A percentile compares a stretch with the other conserved stretches of the same genome.
These are phyloP conservation scores for Plotosus lineatus DNA, from an alignment of 2,113 vertebrate genomes.

Conservation along the genomic window DNA sequence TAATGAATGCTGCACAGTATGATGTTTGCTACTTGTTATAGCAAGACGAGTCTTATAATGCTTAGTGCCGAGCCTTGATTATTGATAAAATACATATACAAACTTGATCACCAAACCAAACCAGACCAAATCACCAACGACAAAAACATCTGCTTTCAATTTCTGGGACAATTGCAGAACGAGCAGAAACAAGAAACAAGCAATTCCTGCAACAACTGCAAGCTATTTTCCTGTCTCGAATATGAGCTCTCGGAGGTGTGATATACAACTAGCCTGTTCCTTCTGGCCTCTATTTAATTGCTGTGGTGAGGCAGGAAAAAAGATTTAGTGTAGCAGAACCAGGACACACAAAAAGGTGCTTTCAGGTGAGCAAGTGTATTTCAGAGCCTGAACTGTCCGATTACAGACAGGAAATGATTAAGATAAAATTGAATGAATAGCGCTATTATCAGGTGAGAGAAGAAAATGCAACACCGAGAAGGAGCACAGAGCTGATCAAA, in stretches of 20 bases:
- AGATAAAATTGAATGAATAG: constrained; percentile 62
- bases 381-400: constrained; percentile 58
- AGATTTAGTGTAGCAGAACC: constrained; percentile 40
- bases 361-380: constrained; percentile 57
- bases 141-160: background rate
- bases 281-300: constrained; percentile 51
- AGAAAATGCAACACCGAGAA: constrained; percentile 45
- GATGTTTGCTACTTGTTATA: background rate
- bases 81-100: background rate
- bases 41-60: background rate
- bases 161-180: background rate
- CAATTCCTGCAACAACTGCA: constrained; percentile 1
- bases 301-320: constrained; percentile 36
- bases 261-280: constrained; percentile 43
- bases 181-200: constrained; percentile 10
- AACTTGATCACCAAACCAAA: background rate
- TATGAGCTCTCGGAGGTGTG: constrained; percentile 37
- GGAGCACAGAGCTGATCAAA: constrained; percentile 41
- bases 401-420: constrained; percentile 59
- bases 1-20: background rate
- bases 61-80: background rate
- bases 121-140: background rate
- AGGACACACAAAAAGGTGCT: constrained; percentile 55
- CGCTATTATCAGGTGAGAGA: constrained; percentile 42
- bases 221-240: constrained; percentile 32